phyloP scores from a whole-genome alignment of 2,113 vertebrate species.

The Microcebus lehilahytsara region DNA sequence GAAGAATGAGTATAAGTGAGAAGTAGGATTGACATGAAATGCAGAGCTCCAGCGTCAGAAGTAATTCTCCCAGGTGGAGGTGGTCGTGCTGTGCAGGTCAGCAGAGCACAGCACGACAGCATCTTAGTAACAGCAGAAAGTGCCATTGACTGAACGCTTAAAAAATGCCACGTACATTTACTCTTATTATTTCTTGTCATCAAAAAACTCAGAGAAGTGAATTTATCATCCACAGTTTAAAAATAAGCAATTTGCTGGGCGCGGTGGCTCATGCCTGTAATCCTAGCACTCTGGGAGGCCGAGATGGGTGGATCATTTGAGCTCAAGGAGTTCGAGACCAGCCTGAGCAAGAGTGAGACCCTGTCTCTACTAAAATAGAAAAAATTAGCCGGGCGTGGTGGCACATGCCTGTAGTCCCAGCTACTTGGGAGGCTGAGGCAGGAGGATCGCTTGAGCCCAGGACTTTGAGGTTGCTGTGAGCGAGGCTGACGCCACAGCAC shows the following conservation, averaged over 20 bases:
- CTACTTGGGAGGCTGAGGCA: too few relatives aligned
- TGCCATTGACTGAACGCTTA: neutral
- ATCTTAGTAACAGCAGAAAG: neutral
- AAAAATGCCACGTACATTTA: neutral
- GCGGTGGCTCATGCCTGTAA: too few relatives aligned
- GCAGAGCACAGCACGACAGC: neutral
- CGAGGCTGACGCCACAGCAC: too few relatives aligned
- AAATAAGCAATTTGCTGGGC: neutral
- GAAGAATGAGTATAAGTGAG: neutral
- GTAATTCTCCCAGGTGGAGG: neutral
- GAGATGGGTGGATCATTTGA: too few relatives aligned
- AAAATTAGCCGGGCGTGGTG: too few relatives aligned
- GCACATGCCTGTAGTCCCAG: too few relatives aligned
- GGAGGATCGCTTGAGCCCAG: too few relatives aligned
- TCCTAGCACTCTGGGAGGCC: too few relatives aligned
- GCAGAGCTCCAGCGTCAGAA: neutral
- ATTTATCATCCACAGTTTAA: neutral
- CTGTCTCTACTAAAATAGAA: too few relatives aligned
- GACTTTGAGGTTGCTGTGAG: too few relatives aligned
- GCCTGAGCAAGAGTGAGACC: too few relatives aligned
- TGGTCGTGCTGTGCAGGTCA: neutral
- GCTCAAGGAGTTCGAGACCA: too few relatives aligned
- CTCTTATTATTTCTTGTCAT: neutral
- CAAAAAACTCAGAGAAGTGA: neutral
- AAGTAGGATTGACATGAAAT: slow-evolving; percentile 8